Percentiles rank a stretch among this genome's conserved stretches.
These are phyloP conservation scores for Drosophila asahinai DNA, from an alignment of 1,140 invertebrate genomes.

Conservation along the genomic window DNA sequence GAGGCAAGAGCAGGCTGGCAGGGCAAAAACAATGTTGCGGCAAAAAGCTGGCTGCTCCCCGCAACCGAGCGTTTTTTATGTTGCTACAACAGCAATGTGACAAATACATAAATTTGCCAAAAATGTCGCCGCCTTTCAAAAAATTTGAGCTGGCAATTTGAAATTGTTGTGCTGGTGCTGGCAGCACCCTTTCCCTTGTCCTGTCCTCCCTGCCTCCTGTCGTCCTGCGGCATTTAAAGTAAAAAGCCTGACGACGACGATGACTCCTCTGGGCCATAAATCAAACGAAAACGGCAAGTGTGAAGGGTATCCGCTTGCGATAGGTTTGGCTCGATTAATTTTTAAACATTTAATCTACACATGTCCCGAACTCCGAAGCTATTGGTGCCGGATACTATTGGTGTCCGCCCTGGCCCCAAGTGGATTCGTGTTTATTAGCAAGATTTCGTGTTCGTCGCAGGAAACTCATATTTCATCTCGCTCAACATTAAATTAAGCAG, in stretches of 20 bases:
- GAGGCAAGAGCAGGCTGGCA: conserved; percentile 26
- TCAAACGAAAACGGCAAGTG: conserved; percentile 50
- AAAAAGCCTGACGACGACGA: conserved; percentile 52
- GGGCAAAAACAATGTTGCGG: conserved; percentile 73
- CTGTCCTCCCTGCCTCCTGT: neutral
- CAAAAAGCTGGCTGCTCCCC: conserved; percentile 65
- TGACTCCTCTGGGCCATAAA: conserved; percentile 59
- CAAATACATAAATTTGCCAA: conserved; percentile 84
- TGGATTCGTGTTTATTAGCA: conserved; percentile 35
- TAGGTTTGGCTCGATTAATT: conserved; percentile 63
- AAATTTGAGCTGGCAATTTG: conserved; percentile 82
- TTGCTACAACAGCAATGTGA: conserved; percentile 62
- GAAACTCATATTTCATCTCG: conserved; percentile 41
- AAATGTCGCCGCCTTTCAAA: conserved; percentile 84
- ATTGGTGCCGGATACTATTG: conserved; percentile 2
- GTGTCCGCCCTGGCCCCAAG: neutral
- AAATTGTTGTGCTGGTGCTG: conserved; percentile 60
- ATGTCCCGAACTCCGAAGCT: conserved; percentile 8
- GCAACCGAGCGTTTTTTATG: conserved; percentile 44
- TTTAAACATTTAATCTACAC: conserved; percentile 58
- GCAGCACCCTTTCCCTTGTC: conserved; percentile 14
- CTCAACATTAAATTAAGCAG: conserved; percentile 53
- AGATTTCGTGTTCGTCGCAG: conserved; percentile 21
- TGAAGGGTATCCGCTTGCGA: conserved; percentile 11
- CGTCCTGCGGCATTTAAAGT: conserved; percentile 58